Percentiles rank a stretch among this genome's conserved stretches.
phyloP scores from a whole-genome alignment of 2,888 invertebrate species.

The Kryphioiulus occultus region DNA sequence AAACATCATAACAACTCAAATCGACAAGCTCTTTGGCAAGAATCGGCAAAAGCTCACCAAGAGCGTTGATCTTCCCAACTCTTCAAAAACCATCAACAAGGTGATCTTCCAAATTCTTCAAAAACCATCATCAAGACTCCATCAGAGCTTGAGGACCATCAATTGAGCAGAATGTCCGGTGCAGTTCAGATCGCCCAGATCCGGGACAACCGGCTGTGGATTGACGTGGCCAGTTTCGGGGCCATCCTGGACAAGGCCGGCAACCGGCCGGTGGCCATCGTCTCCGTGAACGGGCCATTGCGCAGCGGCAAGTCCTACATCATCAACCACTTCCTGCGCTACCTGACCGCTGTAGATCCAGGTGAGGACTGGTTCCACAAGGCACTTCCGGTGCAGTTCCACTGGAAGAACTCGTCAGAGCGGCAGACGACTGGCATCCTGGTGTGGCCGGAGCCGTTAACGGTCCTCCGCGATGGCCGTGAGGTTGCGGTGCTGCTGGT shows the following conservation, averaged over 20 bases:
- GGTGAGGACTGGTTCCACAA: neutral
- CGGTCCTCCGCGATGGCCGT: neutral
- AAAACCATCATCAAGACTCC: neutral
- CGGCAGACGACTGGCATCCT: slow-evolving; percentile 37
- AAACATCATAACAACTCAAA: too few species aligned
- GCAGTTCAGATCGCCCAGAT: slow-evolving; percentile 26
- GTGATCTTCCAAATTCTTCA: neutral
- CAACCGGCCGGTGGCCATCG: slow-evolving; percentile 3
- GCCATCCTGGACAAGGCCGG: slow-evolving; percentile 41
- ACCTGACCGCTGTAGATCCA: neutral
- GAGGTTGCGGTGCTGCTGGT: neutral
- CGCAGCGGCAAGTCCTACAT: slow-evolving; percentile 33
- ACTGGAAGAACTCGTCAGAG: slow-evolving; percentile 33
- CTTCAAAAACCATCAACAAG: neutral
- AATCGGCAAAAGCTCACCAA: too few species aligned
- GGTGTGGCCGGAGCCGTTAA: slow-evolving; percentile 39
- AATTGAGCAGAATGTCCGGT: neutral
- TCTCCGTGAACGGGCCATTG: slow-evolving; percentile 31
- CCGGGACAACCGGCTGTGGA: neutral
- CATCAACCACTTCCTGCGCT: slow-evolving; percentile 41
- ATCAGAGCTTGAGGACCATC: neutral
- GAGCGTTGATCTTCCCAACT: too few species aligned
- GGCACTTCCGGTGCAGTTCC: neutral
- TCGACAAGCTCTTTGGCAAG: too few species aligned
- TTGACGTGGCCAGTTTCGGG: neutral